Evolutionary conservation across 1,140 invertebrate genomes (phyloP).

Genomic region (Diploscapter pachys): DNA sequence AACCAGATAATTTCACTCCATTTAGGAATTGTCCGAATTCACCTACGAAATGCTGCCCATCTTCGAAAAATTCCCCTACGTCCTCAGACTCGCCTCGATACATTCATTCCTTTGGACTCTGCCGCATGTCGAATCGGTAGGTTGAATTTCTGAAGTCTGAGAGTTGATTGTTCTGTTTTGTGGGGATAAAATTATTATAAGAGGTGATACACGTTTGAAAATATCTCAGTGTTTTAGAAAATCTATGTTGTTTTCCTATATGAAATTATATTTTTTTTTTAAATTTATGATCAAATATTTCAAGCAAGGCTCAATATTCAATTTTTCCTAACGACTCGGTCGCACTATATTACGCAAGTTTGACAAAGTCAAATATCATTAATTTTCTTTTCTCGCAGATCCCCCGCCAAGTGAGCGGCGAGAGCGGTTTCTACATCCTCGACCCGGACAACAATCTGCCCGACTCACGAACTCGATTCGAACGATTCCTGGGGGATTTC

Average conservation of each 20-base stretch:
- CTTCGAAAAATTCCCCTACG: slow-evolving; percentile 17
- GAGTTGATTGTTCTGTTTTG: no score
- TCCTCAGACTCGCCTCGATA: slow-evolving; percentile 23
- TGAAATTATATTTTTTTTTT: no score
- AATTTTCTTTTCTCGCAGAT: slow-evolving; percentile 30
- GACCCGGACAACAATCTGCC: slow-evolving; percentile 52
- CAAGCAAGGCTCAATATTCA: slow-evolving; percentile 4
- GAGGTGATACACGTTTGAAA: no score
- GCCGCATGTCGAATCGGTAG: no score
- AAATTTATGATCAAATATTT: neutral
- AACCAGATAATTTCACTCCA: no score
- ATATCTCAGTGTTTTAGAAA: no score
- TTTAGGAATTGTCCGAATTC: slow-evolving; percentile 21
- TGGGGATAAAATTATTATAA: no score
- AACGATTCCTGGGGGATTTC: slow-evolving; percentile 35
- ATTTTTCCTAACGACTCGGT: neutral
- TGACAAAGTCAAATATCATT: no score
- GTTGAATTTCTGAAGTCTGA: no score
- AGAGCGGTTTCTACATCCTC: slow-evolving; percentile 49
- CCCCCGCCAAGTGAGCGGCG: slow-evolving; percentile 42
- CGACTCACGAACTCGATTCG: slow-evolving; percentile 44
- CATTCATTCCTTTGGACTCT: slow-evolving; percentile 37
- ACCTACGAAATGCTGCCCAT: slow-evolving; percentile 25
- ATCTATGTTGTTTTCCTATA: no score
- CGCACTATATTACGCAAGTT: no score